phyloP scores from a whole-genome alignment of 1,140 invertebrate species.

The Calliphora vicina region DNA sequence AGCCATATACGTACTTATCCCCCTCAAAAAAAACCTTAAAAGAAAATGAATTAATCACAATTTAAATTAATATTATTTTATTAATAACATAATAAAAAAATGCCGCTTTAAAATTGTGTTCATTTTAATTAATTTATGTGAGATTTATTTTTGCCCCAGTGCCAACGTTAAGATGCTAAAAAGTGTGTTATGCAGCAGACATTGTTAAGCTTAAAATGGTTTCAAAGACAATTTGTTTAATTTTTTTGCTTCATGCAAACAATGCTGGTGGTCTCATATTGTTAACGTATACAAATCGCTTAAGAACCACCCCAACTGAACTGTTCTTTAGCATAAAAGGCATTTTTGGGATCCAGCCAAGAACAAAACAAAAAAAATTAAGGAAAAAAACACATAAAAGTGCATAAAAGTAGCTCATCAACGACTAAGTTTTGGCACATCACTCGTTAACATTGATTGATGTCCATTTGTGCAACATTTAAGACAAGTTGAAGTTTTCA shows the following conservation, averaged over 20 bases:
- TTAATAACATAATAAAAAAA: neutral
- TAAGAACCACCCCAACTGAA: conserved; percentile 19
- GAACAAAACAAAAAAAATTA: neutral
- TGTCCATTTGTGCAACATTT: neutral
- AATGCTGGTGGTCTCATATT: conserved; percentile 13
- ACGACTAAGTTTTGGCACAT: conserved; percentile 33
- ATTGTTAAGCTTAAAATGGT: neutral
- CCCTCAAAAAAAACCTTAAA: neutral
- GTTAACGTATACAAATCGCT: conserved; percentile 17
- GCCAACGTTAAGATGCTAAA: neutral
- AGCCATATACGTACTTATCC: too few species aligned
- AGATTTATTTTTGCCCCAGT: neutral
- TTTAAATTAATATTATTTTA: neutral
- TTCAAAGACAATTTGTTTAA: neutral
- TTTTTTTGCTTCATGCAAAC: neutral
- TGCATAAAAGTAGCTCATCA: conserved; percentile 34
- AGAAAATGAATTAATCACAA: neutral
- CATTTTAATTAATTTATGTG: neutral
- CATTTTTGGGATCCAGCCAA: neutral
- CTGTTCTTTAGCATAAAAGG: neutral
- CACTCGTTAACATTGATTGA: conserved; percentile 33
- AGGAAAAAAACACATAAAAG: neutral
- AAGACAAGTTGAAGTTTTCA: neutral
- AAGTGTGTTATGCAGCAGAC: neutral
- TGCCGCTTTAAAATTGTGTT: neutral